Conservation (phyloP, 2,113 vertebrate genomes). For the Poicephalus gulielmi region DNA sequence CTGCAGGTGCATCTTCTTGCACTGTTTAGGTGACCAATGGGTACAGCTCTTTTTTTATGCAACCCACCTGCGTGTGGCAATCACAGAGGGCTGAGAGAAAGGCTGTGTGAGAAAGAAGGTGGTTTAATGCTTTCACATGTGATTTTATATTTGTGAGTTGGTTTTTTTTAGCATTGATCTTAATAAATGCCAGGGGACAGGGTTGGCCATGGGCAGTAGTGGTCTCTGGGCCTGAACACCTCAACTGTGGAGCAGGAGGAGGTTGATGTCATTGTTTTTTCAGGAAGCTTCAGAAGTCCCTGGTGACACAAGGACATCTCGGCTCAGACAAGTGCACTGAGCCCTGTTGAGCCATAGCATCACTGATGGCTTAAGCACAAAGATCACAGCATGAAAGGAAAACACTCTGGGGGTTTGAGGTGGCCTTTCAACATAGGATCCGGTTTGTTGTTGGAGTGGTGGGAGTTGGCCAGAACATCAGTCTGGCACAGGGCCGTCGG, state of each 20-base stretch:
- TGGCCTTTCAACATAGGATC: neutral
- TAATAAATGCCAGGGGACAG: neutral
- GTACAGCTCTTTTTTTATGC: neutral
- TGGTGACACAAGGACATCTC: neutral
- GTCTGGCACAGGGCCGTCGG: rapidly evolving
- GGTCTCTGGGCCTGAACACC: neutral
- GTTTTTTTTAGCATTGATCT: neutral
- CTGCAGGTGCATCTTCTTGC: neutral
- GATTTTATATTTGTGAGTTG: neutral
- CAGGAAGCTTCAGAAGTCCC: neutral
- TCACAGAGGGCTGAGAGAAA: neutral
- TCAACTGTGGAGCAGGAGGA: neutral
- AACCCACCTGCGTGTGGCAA: neutral
- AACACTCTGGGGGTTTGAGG: neutral
- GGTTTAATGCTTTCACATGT: neutral
- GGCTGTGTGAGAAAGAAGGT: neutral
- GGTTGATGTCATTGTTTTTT: neutral
- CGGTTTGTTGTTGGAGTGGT: rapidly evolving
- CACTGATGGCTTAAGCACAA: neutral
- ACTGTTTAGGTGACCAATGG: rapidly evolving
- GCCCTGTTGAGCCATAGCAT: neutral
- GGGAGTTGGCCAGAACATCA: neutral
- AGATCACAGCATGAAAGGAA: neutral
- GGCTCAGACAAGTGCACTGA: neutral
- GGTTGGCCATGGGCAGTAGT: neutral